These are phyloP conservation scores for Goniozus legneri DNA, from an alignment of 1,140 invertebrate species.

Conservation along the genomic window DNA sequence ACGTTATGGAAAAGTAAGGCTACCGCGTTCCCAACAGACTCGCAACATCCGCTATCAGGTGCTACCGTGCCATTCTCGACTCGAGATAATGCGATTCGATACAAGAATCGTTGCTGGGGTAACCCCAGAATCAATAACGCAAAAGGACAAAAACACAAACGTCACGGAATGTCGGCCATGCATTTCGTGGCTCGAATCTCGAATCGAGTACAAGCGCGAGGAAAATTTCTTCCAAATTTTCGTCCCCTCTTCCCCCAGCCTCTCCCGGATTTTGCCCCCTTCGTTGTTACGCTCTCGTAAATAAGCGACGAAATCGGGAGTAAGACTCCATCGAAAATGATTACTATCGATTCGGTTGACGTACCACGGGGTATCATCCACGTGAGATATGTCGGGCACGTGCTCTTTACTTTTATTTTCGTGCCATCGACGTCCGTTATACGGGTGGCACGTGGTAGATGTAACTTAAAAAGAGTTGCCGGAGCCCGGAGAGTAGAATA, in stretches of 20 bases:
- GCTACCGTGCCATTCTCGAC: slow-evolving; percentile 15
- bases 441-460: slow-evolving; percentile 6
- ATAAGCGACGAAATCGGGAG: no score
- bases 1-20: slow-evolving; percentile 14
- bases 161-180: no score
- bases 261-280: neutral
- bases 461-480: neutral
- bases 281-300: no score
- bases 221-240: no score
- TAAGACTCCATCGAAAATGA: no score
- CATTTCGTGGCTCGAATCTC: neutral
- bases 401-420: slow-evolving; percentile 2
- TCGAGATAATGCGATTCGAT: slow-evolving; percentile 20
- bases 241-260: neutral
- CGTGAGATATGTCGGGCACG: no score
- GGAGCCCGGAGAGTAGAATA: neutral
- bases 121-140: slow-evolving; percentile 15
- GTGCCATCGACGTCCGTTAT: slow-evolving; percentile 5
- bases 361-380: neutral
- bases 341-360: no score
- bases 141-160: no score
- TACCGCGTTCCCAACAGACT: slow-evolving; percentile 7
- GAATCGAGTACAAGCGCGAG: slow-evolving; percentile 1
- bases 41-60: slow-evolving; percentile 10
- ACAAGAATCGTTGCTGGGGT: slow-evolving; percentile 7